Base-by-base conservation (phyloP, 2,113 vertebrate species). In the Nansenia antarctica region DNA sequence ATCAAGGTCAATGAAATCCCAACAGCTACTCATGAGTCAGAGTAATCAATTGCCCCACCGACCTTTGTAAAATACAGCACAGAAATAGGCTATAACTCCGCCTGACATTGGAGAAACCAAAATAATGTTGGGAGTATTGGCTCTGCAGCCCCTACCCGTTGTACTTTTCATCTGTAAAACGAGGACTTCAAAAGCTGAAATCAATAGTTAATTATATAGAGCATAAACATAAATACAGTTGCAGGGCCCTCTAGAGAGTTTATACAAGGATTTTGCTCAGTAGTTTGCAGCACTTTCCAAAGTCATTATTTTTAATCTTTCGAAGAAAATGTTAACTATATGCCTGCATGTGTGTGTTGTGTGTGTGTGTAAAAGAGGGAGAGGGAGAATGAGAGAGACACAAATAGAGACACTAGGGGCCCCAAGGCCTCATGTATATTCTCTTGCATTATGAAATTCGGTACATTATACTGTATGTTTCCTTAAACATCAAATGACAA, bases 131-230 rank as follows among this genome's bases (percentile, higher is more conserved):
- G 61, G 35, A 78, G 66, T 61, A 69, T 76, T 45, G 64, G 70
- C 66, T 58, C 49, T 58, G 63, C 22, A 58, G 63, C 49, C 64
- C 77, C n/a, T n/a, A n/a, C n/a, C n/a, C 24, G 29, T 75, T 60
- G 58, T 63, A 72, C 65, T 82, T 82, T 74, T 65, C 71, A 81
- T 73, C 72, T 67, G 66, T 59, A 81, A 67, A 87, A 82, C 32
- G 57, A 70, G 55, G 37, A 72, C 74, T 79, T 76, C 65, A 77
- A 78, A 83, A 70, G 47, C 62, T 58, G 47, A 67, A 81, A 88
- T 90, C 86, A 70, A 90, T 87, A 87, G 35, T 86, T 90, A 83
- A 87, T 89, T 88, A 87, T 87, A 64, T 76, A 70, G 67, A 24
- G 62, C 80, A 86, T 85, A 83, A 85, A 88, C 77, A 84, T 84